phyloP scores from a whole-genome alignment of 1,140 invertebrate species.

The Microplitis mediator region DNA sequence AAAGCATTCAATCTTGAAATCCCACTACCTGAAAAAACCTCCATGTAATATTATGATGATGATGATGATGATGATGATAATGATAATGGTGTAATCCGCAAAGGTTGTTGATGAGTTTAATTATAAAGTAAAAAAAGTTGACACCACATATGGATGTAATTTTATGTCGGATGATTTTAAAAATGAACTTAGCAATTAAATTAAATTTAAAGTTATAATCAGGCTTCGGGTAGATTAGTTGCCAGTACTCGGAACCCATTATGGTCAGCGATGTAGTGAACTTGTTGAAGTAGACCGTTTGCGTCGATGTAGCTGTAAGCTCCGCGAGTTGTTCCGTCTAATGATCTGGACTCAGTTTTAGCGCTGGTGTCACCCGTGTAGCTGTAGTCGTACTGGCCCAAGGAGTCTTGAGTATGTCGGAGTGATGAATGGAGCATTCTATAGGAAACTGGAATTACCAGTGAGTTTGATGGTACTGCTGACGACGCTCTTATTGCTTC shows the following conservation, averaged over 20 bases:
- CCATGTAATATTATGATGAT: background rate
- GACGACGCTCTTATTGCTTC: background rate
- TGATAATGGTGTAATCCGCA: too few relatives aligned
- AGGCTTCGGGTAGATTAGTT: conserved; percentile 68
- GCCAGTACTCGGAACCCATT: conserved; percentile 72
- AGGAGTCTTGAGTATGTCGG: conserved; percentile 68
- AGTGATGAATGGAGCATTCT: conserved; percentile 53
- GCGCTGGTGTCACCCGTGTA: conserved; percentile 71
- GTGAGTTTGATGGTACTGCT: conserved; percentile 33
- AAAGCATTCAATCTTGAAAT: conserved; percentile 14
- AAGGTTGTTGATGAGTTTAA: too few relatives aligned
- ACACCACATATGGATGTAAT: too few relatives aligned
- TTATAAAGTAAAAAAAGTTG: too few relatives aligned
- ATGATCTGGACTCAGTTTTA: conserved; percentile 69
- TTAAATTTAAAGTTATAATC: conserved; percentile 8
- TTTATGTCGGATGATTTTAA: too few relatives aligned
- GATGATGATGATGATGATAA: background rate
- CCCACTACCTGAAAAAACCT: background rate
- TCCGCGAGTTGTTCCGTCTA: conserved; percentile 71
- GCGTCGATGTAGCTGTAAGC: conserved; percentile 75
- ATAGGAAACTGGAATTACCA: conserved; percentile 47
- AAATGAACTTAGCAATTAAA: too few relatives aligned
- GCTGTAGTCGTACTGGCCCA: conserved; percentile 70
- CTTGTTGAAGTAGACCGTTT: conserved; percentile 70
- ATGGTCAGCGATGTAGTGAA: conserved; percentile 71